phyloP scores from a whole-genome alignment of 2,797 vertebrate genomes.

The Setipinna tenuifilis region DNA sequence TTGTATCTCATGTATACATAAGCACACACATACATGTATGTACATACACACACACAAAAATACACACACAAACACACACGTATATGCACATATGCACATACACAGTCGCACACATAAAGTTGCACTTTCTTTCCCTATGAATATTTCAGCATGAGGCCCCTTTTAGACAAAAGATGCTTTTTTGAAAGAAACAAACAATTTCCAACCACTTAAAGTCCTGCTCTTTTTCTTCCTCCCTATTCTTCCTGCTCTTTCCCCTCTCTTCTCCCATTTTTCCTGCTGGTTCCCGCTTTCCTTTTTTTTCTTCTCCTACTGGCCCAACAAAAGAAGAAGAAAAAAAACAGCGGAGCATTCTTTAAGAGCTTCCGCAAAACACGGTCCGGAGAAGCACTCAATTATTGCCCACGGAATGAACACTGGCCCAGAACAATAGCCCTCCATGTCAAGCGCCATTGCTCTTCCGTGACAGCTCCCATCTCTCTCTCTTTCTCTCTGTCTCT shows the following conservation, averaged over 20 bases:
- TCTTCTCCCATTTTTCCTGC: too few relatives aligned
- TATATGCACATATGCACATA: slow-evolving; percentile 31
- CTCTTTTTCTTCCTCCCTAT: slow-evolving; percentile 22
- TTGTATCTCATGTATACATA: not conserved
- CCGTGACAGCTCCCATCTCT: slow-evolving; percentile 45
- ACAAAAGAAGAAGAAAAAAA: not conserved
- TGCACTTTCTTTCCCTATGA: slow-evolving; percentile 67
- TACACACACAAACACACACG: slow-evolving; percentile 2
- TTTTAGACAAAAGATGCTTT: slow-evolving; percentile 63
- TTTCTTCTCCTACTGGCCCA: not conserved
- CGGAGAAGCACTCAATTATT: slow-evolving; percentile 61
- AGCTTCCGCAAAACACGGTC: slow-evolving; percentile 55
- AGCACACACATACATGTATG: not conserved
- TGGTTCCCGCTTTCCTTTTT: too few relatives aligned
- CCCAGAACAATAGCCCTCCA: slow-evolving; percentile 50
- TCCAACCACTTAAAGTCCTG: slow-evolving; percentile 13
- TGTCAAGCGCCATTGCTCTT: slow-evolving; percentile 57
- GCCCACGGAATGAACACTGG: slow-evolving; percentile 48
- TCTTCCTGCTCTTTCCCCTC: not conserved
- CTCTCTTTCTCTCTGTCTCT: slow-evolving; percentile 14
- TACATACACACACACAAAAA: not conserved
- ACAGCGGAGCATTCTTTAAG: slow-evolving; percentile 41
- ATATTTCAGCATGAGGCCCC: slow-evolving; percentile 67
- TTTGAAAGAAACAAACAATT: slow-evolving; percentile 49
- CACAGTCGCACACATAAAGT: slow-evolving; percentile 51